Percentiles rank a stretch among this genome's conserved stretches.
phyloP scores from a whole-genome alignment of 2,888 invertebrate species.

The Netelia fuscicornis region DNA sequence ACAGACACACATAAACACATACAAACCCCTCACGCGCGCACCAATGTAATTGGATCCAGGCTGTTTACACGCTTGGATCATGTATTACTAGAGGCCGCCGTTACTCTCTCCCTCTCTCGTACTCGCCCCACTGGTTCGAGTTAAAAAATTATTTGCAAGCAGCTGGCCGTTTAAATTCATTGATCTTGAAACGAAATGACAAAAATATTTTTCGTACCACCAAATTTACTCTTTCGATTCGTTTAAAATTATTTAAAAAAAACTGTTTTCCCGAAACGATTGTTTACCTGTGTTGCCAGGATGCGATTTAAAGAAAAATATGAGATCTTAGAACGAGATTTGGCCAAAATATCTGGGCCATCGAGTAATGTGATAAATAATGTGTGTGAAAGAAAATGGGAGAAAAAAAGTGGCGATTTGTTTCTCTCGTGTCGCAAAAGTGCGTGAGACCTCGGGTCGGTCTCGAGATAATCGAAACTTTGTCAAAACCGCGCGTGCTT shows the following conservation, averaged over 20 bases:
- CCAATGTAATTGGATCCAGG: conserved; percentile 65
- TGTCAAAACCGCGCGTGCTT: conserved; percentile 23
- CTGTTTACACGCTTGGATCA: conserved; percentile 68
- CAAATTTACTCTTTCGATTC: no score
- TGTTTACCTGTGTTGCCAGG: no score
- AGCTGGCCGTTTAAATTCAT: not conserved
- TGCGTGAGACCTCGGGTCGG: conserved; percentile 42
- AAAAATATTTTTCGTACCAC: no score
- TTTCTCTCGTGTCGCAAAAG: conserved; percentile 47
- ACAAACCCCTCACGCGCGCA: conserved; percentile 14
- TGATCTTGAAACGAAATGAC: no score
- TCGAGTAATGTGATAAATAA: conserved; percentile 7
- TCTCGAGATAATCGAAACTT: conserved; percentile 46
- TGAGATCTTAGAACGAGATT: no score
- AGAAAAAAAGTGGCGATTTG: conserved; percentile 33
- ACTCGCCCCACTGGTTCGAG: no score
- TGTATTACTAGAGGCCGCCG: conserved; percentile 48
- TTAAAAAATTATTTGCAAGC: conserved; percentile 1
- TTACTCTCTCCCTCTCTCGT: conserved; percentile 17
- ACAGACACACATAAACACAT: no score
- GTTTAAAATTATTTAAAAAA: no score
- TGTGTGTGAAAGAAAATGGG: not conserved
- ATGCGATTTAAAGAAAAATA: no score
- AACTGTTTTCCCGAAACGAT: no score
- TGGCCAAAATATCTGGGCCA: conserved; percentile 31